These are phyloP conservation scores for Mycalesis mineus DNA, from an alignment of 2,888 invertebrate genomes.

Conservation along the genomic window DNA sequence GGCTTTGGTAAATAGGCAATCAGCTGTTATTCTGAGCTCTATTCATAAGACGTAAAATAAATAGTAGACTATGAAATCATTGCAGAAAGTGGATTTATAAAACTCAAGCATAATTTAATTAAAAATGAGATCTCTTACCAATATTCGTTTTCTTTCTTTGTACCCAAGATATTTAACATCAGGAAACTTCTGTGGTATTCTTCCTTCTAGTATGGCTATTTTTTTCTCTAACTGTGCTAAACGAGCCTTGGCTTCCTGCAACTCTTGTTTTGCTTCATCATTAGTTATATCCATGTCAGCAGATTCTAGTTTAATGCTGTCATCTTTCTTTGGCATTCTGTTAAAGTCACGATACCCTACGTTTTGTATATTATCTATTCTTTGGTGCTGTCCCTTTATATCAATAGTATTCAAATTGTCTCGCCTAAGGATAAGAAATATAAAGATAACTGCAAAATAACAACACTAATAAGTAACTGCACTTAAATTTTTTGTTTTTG, in stretches of 20 bases:
- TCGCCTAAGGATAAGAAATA: slow-evolving; percentile 54
- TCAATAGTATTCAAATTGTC: slow-evolving; percentile 38
- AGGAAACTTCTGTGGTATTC: slow-evolving; percentile 90
- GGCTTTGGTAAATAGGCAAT: too few species aligned
- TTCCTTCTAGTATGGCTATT: slow-evolving; percentile 83
- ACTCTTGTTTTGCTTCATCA: slow-evolving; percentile 58
- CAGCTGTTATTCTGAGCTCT: too few species aligned
- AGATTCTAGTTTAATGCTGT: slow-evolving; percentile 39
- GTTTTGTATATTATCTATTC: slow-evolving; percentile 42
- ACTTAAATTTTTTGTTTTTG: neutral
- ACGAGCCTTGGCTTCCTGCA: slow-evolving; percentile 80
- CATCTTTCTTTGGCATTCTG: slow-evolving; percentile 44
- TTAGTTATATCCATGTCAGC: slow-evolving; percentile 37
- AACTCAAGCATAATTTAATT: neutral
- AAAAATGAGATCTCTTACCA: slow-evolving; percentile 76
- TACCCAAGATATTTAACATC: slow-evolving; percentile 95
- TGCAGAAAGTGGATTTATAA: too few species aligned
- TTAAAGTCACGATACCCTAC: slow-evolving; percentile 50
- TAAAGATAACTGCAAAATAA: slow-evolving; percentile 53
- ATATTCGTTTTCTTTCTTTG: slow-evolving; percentile 92
- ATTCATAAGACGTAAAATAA: too few species aligned
- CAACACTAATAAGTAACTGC: slow-evolving; percentile 16
- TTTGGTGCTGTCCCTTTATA: slow-evolving; percentile 41
- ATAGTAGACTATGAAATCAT: too few species aligned
- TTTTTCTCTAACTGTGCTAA: slow-evolving; percentile 85